Evolutionary conservation across 2,113 vertebrate genomes (phyloP).

Genomic region (Peromyscus polionotus): DNA sequence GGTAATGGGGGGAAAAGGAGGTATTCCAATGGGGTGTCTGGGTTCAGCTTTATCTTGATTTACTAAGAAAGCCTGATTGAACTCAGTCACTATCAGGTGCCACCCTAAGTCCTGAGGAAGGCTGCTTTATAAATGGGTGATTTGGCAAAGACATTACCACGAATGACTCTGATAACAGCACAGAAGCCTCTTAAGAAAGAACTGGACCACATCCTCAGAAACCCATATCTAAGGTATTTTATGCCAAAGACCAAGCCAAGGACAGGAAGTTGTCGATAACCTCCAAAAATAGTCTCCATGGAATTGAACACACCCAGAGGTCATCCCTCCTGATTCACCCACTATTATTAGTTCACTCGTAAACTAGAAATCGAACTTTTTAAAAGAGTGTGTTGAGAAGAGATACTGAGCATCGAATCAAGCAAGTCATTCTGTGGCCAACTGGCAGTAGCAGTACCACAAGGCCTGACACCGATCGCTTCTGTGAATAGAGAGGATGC

Average conservation of each 20-base stretch:
- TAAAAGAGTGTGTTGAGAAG: not conserved
- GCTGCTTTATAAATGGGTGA: not conserved
- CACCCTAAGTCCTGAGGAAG: not conserved
- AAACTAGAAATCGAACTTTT: not conserved
- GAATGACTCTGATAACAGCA: not conserved
- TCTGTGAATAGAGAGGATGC: not conserved
- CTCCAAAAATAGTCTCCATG: not conserved
- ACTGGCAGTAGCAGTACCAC: no score
- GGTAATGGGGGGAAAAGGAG: not conserved
- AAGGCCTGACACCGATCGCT: not conserved
- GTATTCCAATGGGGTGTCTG: not conserved
- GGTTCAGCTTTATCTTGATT: not conserved
- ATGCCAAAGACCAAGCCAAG: not conserved
- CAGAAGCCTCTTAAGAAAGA: not conserved
- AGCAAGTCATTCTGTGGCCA: not conserved
- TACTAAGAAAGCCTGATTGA: not conserved
- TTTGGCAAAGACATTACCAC: not conserved
- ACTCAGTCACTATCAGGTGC: not conserved
- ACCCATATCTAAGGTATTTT: not conserved
- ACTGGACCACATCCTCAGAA: not conserved
- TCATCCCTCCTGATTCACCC: not conserved
- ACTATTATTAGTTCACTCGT: not conserved
- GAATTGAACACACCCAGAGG: not conserved
- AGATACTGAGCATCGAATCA: not conserved
- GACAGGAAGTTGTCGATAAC: slow-evolving; percentile 24